These are phyloP conservation scores for Pseudochaenichthys georgianus DNA, from an alignment of 2,797 vertebrate species.

Conservation along the genomic window DNA sequence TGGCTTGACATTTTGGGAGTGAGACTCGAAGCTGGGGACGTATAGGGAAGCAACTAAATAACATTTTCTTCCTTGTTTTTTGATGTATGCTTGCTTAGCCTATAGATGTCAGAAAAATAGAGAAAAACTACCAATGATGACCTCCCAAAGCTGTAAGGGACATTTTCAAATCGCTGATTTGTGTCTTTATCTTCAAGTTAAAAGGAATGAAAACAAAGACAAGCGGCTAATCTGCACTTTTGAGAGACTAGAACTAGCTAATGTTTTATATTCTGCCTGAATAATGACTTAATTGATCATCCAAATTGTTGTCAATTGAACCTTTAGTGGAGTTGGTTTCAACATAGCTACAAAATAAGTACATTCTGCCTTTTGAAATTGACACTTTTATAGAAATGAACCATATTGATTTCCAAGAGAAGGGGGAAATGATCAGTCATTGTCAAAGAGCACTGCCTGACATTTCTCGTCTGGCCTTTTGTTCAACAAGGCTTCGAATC, in stretches of 20 bases:
- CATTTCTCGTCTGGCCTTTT: slow-evolving; percentile 9
- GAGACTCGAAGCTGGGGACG: background rate
- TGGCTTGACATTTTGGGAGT: background rate
- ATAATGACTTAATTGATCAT: background rate
- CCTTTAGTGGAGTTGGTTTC: background rate
- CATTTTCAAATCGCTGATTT: background rate
- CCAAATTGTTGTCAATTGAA: background rate
- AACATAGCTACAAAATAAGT: background rate
- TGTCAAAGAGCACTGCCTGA: background rate
- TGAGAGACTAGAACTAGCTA: background rate
- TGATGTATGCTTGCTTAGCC: background rate
- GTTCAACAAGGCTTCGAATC: background rate
- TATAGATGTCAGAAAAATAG: background rate
- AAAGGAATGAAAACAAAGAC: background rate
- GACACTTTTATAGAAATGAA: background rate
- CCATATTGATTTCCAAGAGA: background rate
- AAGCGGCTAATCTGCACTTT: background rate
- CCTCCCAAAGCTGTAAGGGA: background rate
- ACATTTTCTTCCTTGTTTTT: background rate
- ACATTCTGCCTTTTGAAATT: background rate
- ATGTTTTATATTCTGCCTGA: background rate
- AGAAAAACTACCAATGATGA: background rate
- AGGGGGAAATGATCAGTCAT: background rate
- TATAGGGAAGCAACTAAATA: background rate
- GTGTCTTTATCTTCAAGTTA: background rate